A percentile compares a stretch with the other conserved stretches of the same genome.
These are phyloP conservation scores for Triplophysa bombifrons DNA, from an alignment of 2,797 vertebrate genomes.

Conservation along the genomic window DNA sequence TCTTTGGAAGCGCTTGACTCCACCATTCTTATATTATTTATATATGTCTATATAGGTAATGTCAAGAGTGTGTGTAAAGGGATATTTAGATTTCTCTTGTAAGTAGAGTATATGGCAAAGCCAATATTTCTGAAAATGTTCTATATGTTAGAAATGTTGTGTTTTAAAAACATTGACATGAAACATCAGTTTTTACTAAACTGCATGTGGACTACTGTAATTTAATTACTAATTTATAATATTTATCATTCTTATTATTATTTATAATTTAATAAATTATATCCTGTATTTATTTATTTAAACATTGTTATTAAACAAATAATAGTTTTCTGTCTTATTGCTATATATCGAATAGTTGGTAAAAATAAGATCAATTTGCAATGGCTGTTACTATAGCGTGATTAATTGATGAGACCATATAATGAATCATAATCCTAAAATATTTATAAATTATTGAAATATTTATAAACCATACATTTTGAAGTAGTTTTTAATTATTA, in stretches of 20 bases:
- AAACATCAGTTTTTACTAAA: neutral
- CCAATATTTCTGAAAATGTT: neutral
- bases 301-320: neutral
- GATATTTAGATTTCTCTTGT: constrained; percentile 18
- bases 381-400: neutral
- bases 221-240: neutral
- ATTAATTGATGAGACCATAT: neutral
- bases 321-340: no score
- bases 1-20: constrained; percentile 10
- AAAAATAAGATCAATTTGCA: neutral
- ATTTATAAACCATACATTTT: neutral
- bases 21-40: constrained; percentile 7
- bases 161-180: neutral
- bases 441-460: neutral
- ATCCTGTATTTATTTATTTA: no score
- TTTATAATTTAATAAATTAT: no score
- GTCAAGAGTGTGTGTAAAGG: constrained; percentile 2
- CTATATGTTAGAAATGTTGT: constrained; percentile 11
- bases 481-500: no score
- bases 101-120: neutral
- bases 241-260: neutral
- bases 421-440: neutral
- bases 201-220: neutral
- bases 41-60: constrained; percentile 20
- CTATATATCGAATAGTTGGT: neutral